A percentile compares a stretch with the other conserved stretches of the same genome.
phyloP scores from a whole-genome alignment of 2,113 vertebrate species.

The Myanophis thanlyinensis region DNA sequence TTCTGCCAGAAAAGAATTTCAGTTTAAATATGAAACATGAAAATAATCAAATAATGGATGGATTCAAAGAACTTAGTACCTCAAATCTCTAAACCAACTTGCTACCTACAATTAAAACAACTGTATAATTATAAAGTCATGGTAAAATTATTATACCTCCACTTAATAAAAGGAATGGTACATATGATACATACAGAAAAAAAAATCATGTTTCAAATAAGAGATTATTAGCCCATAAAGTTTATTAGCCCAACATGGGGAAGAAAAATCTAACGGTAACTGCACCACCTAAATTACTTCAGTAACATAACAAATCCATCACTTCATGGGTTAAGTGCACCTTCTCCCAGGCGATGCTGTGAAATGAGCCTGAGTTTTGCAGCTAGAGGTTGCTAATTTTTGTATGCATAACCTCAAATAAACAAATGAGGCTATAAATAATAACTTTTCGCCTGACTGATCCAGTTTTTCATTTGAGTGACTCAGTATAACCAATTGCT shows the following conservation, averaged over 20 bases:
- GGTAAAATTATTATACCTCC: background rate
- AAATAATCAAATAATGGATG: background rate
- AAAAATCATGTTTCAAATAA: slow-evolving; percentile 25
- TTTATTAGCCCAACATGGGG: background rate
- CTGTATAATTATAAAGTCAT: slow-evolving; percentile 13
- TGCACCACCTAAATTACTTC: background rate
- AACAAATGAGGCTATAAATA: slow-evolving; percentile 45
- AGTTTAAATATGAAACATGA: background rate
- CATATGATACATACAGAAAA: background rate
- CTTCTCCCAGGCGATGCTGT: slow-evolving; percentile 9
- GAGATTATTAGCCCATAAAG: background rate
- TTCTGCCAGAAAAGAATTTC: background rate
- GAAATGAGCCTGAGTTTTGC: slow-evolving; percentile 22
- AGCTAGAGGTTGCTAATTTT: slow-evolving; percentile 4
- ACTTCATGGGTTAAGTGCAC: slow-evolving; percentile 19
- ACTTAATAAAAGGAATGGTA: background rate
- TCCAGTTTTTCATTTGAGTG: slow-evolving; percentile 29
- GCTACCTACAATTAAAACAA: slow-evolving; percentile 7
- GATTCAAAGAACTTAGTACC: slow-evolving; percentile 3
- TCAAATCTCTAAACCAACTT: background rate
- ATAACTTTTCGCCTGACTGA: slow-evolving; percentile 19
- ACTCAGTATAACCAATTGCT: slow-evolving; percentile 35
- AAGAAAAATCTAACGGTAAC: background rate
- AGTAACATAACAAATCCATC: slow-evolving; percentile 11
- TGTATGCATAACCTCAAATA: slow-evolving; percentile 33